Conservation (phyloP, 2,113 vertebrate species). For the Rostratula benghalensis region DNA sequence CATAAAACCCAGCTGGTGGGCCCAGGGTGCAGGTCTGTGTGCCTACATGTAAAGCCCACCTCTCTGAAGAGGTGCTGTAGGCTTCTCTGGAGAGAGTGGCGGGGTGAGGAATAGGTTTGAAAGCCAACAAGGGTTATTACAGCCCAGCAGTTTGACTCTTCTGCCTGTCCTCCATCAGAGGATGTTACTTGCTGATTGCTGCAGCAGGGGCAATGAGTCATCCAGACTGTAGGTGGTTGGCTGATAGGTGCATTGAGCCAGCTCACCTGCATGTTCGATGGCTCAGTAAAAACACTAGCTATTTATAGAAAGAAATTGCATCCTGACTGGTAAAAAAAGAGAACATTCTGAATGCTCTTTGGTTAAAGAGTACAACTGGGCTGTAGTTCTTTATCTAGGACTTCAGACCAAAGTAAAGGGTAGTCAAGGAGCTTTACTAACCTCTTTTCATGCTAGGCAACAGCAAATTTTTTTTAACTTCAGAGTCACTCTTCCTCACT, state of each 20-base stretch:
- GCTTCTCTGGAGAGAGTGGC: not conserved
- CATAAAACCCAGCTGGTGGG: not conserved
- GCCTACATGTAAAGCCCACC: not conserved
- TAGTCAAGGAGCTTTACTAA: not conserved
- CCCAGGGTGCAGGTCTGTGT: not conserved
- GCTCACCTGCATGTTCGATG: not conserved
- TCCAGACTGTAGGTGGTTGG: not conserved
- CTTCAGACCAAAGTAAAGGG: not conserved
- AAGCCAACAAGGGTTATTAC: not conserved
- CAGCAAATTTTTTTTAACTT: not conserved
- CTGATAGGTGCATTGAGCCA: not conserved
- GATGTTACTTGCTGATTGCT: not conserved
- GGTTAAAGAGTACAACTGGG: not conserved
- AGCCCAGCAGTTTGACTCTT: not conserved
- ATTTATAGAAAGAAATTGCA: not conserved
- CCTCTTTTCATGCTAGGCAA: not conserved
- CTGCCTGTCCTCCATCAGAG: not conserved
- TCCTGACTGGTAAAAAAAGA: not conserved
- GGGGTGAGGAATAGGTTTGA: not conserved
- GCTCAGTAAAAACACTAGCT: not conserved
- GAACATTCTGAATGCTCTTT: not conserved
- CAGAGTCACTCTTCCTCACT: not conserved
- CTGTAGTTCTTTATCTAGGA: not conserved
- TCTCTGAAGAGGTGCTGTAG: not conserved
- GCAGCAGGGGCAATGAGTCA: not conserved